Evolutionary conservation across 2,113 vertebrate genomes (phyloP).

Genomic region (Micronycteris hirsuta): DNA sequence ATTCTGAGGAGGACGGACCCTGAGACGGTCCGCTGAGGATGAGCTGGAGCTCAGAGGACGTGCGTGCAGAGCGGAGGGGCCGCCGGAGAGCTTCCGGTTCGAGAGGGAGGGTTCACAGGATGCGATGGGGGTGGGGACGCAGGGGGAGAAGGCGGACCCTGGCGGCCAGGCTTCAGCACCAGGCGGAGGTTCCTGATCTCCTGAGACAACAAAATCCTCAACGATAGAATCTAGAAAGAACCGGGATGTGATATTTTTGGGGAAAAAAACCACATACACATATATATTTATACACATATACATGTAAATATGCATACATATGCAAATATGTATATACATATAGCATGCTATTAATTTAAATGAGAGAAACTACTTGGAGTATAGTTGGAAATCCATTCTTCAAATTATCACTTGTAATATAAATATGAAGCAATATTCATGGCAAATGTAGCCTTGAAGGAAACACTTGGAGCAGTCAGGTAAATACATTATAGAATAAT

Average conservation of each 20-base stretch:
- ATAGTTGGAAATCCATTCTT: neutral
- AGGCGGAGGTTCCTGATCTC: neutral
- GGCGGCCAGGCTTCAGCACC: neutral
- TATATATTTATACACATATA: neutral
- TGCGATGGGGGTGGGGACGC: neutral
- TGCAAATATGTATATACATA: neutral
- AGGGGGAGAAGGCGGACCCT: neutral
- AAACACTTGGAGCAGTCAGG: neutral
- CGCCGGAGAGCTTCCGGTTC: fast-evolving
- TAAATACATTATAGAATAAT: neutral
- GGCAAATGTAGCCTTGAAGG: neutral
- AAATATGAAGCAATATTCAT: neutral
- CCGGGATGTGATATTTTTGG: neutral
- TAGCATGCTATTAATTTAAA: neutral
- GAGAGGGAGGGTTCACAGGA: fast-evolving
- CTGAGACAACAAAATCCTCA: neutral
- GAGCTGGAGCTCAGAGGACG: too few species aligned
- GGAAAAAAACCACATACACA: neutral
- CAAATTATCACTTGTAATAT: neutral
- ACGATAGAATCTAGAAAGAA: neutral
- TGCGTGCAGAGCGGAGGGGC: neutral
- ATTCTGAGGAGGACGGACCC: neutral
- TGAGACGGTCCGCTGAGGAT: neutral
- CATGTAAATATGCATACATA: neutral
- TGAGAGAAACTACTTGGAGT: neutral